A percentile compares a stretch with the other conserved stretches of the same genome.
phyloP scores from a whole-genome alignment of 2,113 vertebrate species.

The Monopterus albus region DNA sequence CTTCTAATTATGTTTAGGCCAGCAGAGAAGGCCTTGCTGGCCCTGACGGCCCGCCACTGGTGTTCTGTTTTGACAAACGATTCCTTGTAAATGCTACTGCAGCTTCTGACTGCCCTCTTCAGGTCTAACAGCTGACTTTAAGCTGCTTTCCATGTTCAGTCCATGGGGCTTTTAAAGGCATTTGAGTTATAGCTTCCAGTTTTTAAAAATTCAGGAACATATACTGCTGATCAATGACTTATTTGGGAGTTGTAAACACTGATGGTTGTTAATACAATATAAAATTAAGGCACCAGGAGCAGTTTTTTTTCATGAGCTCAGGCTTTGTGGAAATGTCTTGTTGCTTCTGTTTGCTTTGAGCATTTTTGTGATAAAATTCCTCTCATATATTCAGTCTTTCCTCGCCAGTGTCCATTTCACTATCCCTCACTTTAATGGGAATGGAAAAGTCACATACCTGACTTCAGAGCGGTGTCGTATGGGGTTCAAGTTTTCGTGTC shows the following conservation, averaged over 20 bases:
- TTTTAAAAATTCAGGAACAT: slow-evolving; percentile 22
- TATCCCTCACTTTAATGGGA: slow-evolving; percentile 2
- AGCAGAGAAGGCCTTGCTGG: too few relatives aligned
- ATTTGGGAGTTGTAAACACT: too few relatives aligned
- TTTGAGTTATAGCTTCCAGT: slow-evolving; percentile 24
- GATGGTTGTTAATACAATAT: too few relatives aligned
- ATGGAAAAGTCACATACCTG: slow-evolving; percentile 30
- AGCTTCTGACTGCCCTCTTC: slow-evolving; percentile 52
- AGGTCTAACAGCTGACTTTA: slow-evolving; percentile 10
- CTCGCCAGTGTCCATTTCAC: background rate
- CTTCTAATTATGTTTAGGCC: too few relatives aligned
- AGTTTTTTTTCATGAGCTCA: too few relatives aligned
- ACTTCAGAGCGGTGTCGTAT: background rate
- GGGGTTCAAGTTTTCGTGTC: background rate
- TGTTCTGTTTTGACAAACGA: background rate
- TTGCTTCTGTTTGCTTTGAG: background rate
- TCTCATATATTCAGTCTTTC: background rate
- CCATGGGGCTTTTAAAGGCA: slow-evolving; percentile 39
- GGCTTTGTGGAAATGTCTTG: background rate
- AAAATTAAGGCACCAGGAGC: too few relatives aligned
- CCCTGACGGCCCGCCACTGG: too few relatives aligned
- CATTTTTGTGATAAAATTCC: background rate
- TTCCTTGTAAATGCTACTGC: too few relatives aligned
- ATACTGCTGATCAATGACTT: too few relatives aligned
- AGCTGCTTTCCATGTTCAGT: background rate